Base-by-base conservation (phyloP, 2,888 invertebrate genomes). In the Caenorhabditis wallacei region DNA sequence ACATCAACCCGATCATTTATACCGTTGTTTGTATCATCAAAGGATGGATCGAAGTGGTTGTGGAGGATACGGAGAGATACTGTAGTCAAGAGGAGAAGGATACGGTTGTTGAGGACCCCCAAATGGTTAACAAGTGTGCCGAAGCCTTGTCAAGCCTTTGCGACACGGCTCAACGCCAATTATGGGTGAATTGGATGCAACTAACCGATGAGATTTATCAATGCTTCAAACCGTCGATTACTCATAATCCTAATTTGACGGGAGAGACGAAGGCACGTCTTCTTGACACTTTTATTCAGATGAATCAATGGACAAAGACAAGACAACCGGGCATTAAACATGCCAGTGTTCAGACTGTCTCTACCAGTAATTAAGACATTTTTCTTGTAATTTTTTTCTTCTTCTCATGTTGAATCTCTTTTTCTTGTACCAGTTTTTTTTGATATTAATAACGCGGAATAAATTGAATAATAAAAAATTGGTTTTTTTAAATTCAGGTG, bases 171-270 rank as follows among this genome's bases (percentile, higher is more conserved):
- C 87, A 88, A 57, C 35, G 83, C 10, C 82, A 84, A 8, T 71
- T 89, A 16, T 89, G 89, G 89, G 56, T 87, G 24, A 84, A 84
- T n/a, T 86, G 86, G 72, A 87, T 87, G 35, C 75, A 72, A 43
- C 46, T 87, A 7, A 82, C 78, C 46, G 89, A 89, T 72, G 87
- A 88, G 66, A 89, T 89, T 37, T 89, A 87, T 68, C 51, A 54
- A 26, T 84, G 82, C 51, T 72, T 87, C 30, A 87, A 85, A 63
- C 84, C 82, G 8, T 72, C 88, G 5, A 86, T 89, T 54, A 86
- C 85, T 10, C 86, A 88, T 61, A 88, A 88, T 43, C 64, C 51
- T 8, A 78, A 80, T 20, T 24, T 88, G 7, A 63, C 80, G 2
- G 87, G 88, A 82, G 83, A 26, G 16, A 79, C 74, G n/a, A 87